Conservation (phyloP, 2,888 invertebrate genomes). For the Xestobium rufovillosum region DNA sequence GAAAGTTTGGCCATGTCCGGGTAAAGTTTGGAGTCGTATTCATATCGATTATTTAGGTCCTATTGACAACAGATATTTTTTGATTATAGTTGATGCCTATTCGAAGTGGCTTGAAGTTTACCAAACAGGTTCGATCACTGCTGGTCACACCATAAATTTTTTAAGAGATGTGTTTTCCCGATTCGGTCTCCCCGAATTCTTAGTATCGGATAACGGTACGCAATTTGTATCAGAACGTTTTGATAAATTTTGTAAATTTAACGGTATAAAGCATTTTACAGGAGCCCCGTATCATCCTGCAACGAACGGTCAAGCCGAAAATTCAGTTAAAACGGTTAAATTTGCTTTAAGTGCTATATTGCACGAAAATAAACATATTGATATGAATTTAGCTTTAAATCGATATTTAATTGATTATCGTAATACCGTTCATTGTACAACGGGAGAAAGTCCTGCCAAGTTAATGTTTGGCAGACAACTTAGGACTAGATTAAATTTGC, state of each 20-base stretch:
- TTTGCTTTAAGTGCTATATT: slow-evolving; percentile 9
- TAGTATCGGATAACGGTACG: slow-evolving; percentile 23
- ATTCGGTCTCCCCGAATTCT: slow-evolving; percentile 19
- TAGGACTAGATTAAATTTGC: not conserved
- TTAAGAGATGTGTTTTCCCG: slow-evolving; percentile 19
- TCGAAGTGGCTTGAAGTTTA: slow-evolving; percentile 25
- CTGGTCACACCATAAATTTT: slow-evolving; percentile 15
- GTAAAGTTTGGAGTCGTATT: slow-evolving; percentile 18
- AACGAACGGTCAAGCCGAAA: slow-evolving; percentile 26
- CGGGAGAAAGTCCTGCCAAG: not conserved
- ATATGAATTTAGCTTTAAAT: not conserved
- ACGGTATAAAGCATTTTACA: slow-evolving; percentile 25
- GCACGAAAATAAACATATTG: not conserved
- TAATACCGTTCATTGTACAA: slow-evolving; percentile 1
- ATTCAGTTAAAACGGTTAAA: slow-evolving; percentile 18
- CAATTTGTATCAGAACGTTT: slow-evolving; percentile 22
- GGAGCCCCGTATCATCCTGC: slow-evolving; percentile 24
- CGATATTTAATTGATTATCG: slow-evolving; percentile 5
- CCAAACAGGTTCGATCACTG: slow-evolving; percentile 16
- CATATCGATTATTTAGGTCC: slow-evolving; percentile 24
- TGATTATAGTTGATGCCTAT: slow-evolving; percentile 20
- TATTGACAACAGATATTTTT: slow-evolving; percentile 15
- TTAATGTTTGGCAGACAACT: not conserved
- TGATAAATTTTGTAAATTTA: slow-evolving; percentile 20
- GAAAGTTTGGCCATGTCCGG: slow-evolving; percentile 21